Conservation (phyloP, 2,888 invertebrate species). For the Conus canariensis region DNA sequence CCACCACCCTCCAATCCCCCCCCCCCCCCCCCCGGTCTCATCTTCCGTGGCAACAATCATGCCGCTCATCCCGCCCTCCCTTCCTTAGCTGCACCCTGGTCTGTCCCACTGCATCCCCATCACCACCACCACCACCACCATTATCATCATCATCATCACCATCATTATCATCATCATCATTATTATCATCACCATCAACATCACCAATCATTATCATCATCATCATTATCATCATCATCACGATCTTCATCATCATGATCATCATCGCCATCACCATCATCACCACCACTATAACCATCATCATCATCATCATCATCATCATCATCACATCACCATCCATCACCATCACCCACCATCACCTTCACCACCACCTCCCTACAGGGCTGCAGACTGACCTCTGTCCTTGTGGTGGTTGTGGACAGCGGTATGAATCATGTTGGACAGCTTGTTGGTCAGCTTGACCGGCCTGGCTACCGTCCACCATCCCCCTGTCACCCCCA, state of each 20-base stretch:
- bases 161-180: neutral
- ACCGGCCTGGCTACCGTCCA: conserved; percentile 37
- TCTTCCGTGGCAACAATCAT: too few relatives aligned
- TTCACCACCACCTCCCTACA: neutral
- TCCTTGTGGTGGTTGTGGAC: conserved; percentile 50
- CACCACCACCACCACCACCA: neutral
- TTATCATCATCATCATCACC: neutral
- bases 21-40: neutral
- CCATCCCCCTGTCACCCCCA: neutral
- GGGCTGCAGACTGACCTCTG: conserved; percentile 46
- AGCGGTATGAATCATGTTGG: conserved; percentile 52
- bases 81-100: neutral
- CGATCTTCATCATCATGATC: neutral
- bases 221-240: neutral
- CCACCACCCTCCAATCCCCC: neutral
- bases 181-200: too few relatives aligned
- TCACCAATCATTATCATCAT: neutral
- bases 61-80: too few relatives aligned
- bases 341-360: neutral
- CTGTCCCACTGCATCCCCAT: neutral
- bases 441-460: conserved; percentile 50
- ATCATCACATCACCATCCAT: neutral
- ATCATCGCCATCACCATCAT: neutral
- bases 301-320: neutral
- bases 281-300: neutral